These are phyloP conservation scores for Hypomecis atomaria DNA, from an alignment of 2,888 invertebrate genomes.

Conservation along the genomic window DNA sequence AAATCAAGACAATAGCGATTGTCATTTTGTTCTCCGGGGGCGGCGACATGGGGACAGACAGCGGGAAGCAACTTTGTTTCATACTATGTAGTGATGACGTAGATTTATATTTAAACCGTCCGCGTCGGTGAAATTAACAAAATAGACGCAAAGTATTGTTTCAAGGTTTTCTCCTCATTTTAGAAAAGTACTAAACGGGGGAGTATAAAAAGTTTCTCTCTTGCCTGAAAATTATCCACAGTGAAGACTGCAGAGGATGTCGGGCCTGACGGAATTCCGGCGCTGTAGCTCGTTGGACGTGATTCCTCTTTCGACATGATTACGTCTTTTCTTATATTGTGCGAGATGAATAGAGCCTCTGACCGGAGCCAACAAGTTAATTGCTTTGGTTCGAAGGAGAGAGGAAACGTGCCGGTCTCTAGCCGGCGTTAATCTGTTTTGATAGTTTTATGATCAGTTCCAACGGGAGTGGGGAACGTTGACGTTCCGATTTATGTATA, in stretches of 20 bases:
- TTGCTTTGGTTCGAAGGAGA: slow-evolving; percentile 57
- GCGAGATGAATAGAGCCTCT: slow-evolving; percentile 68
- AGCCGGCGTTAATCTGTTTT: not conserved
- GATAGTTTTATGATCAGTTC: not conserved
- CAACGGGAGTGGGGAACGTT: not conserved
- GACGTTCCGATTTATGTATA: too few species aligned
- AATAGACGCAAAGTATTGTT: slow-evolving; percentile 46
- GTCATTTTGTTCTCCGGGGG: too few species aligned
- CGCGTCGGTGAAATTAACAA: not conserved
- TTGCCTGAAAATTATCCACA: slow-evolving; percentile 67
- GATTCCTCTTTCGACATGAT: slow-evolving; percentile 77
- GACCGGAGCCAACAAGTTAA: slow-evolving; percentile 66
- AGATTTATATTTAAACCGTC: not conserved
- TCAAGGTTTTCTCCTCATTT: slow-evolving; percentile 56
- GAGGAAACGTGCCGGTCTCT: not conserved
- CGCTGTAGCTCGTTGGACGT: slow-evolving; percentile 75
- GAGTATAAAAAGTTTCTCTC: slow-evolving; percentile 52
- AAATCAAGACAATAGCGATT: too few species aligned
- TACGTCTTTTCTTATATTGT: slow-evolving; percentile 80
- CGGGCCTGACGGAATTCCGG: slow-evolving; percentile 77
- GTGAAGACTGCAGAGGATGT: slow-evolving; percentile 60
- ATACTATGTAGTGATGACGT: not conserved
- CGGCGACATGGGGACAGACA: too few species aligned
- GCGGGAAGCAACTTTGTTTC: too few species aligned
- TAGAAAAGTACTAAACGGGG: slow-evolving; percentile 53